phyloP scores from a whole-genome alignment of 2,888 invertebrate genomes.

The Dolichomitus sp. region DNA sequence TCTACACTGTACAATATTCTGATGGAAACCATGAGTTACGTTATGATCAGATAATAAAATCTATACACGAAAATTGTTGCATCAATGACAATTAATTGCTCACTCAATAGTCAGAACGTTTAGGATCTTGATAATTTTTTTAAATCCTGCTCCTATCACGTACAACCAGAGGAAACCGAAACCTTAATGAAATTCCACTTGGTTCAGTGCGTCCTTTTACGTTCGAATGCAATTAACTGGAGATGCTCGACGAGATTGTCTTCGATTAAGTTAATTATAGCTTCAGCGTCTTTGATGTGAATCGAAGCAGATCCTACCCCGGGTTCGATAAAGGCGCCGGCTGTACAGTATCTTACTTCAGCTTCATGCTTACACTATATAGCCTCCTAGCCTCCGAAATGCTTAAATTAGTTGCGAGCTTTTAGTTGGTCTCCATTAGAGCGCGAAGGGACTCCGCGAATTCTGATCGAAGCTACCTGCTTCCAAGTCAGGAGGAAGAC shows the following conservation, averaged over 20 bases:
- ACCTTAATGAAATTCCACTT: slow-evolving; percentile 10
- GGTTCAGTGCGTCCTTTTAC: slow-evolving; percentile 33
- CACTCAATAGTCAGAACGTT: no score
- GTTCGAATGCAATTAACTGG: slow-evolving; percentile 77
- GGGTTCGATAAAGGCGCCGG: not conserved
- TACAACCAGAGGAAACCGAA: not conserved
- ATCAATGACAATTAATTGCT: no score
- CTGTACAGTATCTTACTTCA: slow-evolving; percentile 25
- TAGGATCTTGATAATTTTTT: no score
- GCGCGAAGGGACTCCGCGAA: slow-evolving; percentile 27
- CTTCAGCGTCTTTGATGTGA: slow-evolving; percentile 73
- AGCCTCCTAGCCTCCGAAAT: slow-evolving; percentile 58
- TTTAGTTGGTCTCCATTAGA: slow-evolving; percentile 62
- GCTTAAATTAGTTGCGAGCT: slow-evolving; percentile 67
- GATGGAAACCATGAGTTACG: no score
- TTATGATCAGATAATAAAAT: no score
- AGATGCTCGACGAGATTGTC: slow-evolving; percentile 75
- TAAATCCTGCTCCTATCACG: not conserved
- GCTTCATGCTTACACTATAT: slow-evolving; percentile 29
- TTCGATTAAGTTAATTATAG: slow-evolving; percentile 82
- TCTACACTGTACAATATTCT: no score
- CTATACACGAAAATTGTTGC: no score
- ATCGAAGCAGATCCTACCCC: slow-evolving; percentile 46
- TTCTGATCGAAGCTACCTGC: slow-evolving; percentile 46
- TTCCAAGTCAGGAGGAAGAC: not conserved